phyloP scores from a whole-genome alignment of 2,113 vertebrate species.

The Pycnonotus jocosus region DNA sequence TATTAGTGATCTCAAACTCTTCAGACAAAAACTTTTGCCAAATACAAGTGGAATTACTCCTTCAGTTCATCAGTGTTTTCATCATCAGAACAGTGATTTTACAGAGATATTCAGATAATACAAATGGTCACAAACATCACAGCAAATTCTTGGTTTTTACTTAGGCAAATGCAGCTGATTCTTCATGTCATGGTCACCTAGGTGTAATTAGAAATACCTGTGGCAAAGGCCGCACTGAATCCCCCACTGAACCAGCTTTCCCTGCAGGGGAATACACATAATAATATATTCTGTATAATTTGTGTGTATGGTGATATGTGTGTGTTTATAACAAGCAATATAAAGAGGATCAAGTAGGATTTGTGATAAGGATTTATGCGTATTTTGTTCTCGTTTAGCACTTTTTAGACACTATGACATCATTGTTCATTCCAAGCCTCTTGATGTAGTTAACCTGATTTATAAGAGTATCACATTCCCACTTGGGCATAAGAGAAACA shows the following conservation, averaged over 20 bases:
- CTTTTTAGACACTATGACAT: background rate
- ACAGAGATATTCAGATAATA: background rate
- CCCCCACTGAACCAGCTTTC: background rate
- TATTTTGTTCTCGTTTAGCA: constrained; percentile 15
- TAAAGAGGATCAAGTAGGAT: constrained; percentile 40
- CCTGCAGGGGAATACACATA: background rate
- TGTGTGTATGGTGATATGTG: background rate
- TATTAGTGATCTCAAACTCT: background rate
- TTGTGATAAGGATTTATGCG: constrained; percentile 1
- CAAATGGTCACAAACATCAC: background rate
- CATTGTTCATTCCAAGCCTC: constrained; percentile 2
- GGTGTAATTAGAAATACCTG: background rate
- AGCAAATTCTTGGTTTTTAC: background rate
- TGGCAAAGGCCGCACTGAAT: background rate
- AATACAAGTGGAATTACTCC: background rate
- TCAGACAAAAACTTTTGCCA: background rate
- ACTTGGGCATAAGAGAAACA: background rate
- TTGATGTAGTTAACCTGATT: constrained; percentile 25
- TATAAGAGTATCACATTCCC: constrained; percentile 1
- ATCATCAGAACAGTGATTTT: background rate
- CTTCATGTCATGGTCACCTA: background rate
- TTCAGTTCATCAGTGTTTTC: background rate
- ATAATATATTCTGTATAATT: background rate
- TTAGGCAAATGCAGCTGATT: background rate
- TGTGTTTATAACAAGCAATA: constrained; percentile 11